A percentile compares a stretch with the other conserved stretches of the same genome.
Evolutionary conservation across 2,888 invertebrate species (phyloP).

Genomic region (Phortica magna): DNA sequence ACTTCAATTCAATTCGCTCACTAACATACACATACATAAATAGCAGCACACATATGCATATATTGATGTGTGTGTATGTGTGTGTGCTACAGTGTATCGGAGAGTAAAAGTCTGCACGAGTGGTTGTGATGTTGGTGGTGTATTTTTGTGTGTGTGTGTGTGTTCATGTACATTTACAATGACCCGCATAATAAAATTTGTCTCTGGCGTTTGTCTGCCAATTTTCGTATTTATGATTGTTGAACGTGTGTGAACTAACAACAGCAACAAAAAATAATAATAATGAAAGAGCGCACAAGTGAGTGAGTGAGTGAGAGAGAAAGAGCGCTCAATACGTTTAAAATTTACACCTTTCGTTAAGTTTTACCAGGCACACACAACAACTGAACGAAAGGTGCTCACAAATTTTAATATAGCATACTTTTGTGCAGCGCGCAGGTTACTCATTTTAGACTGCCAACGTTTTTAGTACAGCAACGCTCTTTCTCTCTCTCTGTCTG

Average conservation of each 20-base stretch:
- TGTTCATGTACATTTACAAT: slow-evolving; percentile 54
- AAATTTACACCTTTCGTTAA: slow-evolving; percentile 20
- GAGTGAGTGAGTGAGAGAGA: neutral
- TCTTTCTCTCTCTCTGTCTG: neutral
- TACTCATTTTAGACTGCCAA: neutral
- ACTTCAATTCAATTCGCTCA: slow-evolving; percentile 64
- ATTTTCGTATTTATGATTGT: slow-evolving; percentile 54
- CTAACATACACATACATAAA: slow-evolving; percentile 43
- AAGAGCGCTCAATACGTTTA: neutral
- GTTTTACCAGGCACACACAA: neutral
- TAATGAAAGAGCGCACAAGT: neutral
- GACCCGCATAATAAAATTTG: slow-evolving; percentile 65
- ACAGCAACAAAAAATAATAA: neutral
- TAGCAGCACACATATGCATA: neutral
- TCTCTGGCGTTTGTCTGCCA: slow-evolving; percentile 59
- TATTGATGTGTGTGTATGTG: neutral
- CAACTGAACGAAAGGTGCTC: slow-evolving; percentile 23
- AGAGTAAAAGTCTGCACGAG: slow-evolving; percentile 39
- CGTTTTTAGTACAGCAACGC: neutral
- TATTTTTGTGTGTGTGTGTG: slow-evolving; percentile 35
- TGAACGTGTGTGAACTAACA: slow-evolving; percentile 1
- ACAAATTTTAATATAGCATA: neutral
- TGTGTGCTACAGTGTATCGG: neutral
- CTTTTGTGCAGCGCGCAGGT: neutral
- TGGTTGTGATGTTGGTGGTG: neutral